phyloP scores from a whole-genome alignment of 2,888 invertebrate species.

The Uropetala carovei region DNA sequence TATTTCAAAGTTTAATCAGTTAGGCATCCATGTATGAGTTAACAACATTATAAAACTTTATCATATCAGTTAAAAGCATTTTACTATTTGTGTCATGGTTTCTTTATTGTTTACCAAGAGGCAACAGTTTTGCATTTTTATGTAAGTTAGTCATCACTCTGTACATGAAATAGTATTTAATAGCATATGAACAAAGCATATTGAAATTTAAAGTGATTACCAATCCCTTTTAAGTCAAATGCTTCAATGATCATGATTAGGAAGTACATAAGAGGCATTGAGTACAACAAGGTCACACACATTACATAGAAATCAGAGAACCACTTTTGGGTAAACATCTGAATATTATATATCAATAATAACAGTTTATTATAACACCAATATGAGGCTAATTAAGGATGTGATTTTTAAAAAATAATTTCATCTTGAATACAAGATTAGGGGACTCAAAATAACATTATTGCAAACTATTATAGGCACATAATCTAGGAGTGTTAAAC shows the following conservation, averaged over 20 bases:
- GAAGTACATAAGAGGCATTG: background rate
- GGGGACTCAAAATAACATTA: slow-evolving; percentile 37
- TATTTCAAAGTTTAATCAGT: background rate
- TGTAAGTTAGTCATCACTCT: slow-evolving; percentile 7
- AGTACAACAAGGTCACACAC: slow-evolving; percentile 15
- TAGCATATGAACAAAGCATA: slow-evolving; percentile 22
- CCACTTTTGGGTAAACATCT: background rate
- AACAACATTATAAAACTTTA: slow-evolving; percentile 17
- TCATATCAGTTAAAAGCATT: slow-evolving; percentile 34
- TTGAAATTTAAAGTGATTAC: slow-evolving; percentile 3
- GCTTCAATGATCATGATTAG: background rate
- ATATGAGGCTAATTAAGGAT: background rate
- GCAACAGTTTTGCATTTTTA: slow-evolving; percentile 40
- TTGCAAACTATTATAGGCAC: slow-evolving; percentile 62
- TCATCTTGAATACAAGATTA: slow-evolving; percentile 8
- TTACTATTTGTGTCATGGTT: slow-evolving; percentile 13
- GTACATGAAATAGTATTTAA: slow-evolving; percentile 47
- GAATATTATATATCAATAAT: background rate
- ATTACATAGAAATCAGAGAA: slow-evolving; percentile 24
- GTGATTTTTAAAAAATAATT: slow-evolving; percentile 42
- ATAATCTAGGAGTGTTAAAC: slow-evolving; percentile 37
- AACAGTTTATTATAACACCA: background rate
- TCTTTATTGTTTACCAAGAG: slow-evolving; percentile 43
- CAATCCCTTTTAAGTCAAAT: background rate
- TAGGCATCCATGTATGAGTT: background rate